phyloP scores from a whole-genome alignment of 1,140 invertebrate species.

The Nixonia krombeini region DNA sequence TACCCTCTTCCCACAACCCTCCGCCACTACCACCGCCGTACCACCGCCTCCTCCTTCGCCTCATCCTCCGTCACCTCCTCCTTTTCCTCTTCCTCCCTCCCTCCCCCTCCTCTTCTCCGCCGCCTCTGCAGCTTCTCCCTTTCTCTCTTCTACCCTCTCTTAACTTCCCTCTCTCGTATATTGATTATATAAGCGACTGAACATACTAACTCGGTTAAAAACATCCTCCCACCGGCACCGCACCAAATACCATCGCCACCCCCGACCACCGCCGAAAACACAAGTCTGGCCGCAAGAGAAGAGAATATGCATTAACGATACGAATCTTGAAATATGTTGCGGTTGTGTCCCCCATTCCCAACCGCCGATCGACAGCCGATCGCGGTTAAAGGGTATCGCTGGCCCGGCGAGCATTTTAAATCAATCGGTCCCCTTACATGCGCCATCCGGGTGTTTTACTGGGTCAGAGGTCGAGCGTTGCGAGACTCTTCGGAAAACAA shows the following conservation, averaged over 20 bases:
- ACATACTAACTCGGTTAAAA: conserved; percentile 55
- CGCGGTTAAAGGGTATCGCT: neutral
- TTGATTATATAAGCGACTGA: conserved; percentile 55
- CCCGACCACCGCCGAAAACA: conserved; percentile 20
- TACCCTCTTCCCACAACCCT: neutral
- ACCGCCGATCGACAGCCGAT: neutral
- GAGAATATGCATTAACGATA: conserved; percentile 29
- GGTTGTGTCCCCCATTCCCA: conserved; percentile 3
- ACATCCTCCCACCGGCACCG: conserved; percentile 46
- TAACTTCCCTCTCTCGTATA: conserved; percentile 47
- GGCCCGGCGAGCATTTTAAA: too few relatives aligned
- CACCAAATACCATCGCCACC: conserved; percentile 30
- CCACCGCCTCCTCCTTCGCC: too few relatives aligned
- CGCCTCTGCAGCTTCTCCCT: conserved; percentile 34
- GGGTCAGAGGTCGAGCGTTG: too few relatives aligned
- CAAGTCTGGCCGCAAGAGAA: neutral
- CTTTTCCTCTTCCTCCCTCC: conserved; percentile 14
- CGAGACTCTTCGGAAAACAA: too few relatives aligned
- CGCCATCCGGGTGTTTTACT: too few relatives aligned
- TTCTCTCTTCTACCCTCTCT: conserved; percentile 31
- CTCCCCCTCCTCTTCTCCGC: conserved; percentile 26
- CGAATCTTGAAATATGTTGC: conserved; percentile 8
- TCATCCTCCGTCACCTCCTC: conserved; percentile 6
- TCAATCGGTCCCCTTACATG: too few relatives aligned
- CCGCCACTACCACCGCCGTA: neutral